These are phyloP conservation scores for Morpho achilles DNA, from an alignment of 2,888 invertebrate genomes.

Conservation along the genomic window DNA sequence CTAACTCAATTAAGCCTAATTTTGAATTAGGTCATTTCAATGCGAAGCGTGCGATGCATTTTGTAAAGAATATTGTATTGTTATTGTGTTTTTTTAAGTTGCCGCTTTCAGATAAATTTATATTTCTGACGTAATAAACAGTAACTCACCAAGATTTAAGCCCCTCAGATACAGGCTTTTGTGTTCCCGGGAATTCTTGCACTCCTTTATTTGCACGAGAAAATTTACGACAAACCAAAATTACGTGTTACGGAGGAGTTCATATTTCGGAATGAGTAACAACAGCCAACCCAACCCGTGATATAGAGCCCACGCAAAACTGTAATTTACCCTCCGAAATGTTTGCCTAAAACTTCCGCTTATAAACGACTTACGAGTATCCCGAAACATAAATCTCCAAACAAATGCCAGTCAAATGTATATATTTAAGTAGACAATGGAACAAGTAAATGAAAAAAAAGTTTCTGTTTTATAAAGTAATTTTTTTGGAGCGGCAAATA, in stretches of 20 bases:
- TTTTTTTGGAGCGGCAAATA: too few species aligned
- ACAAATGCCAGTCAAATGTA: constrained; percentile 7
- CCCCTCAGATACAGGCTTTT: not conserved
- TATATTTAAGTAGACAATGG: too few species aligned
- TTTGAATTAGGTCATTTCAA: too few species aligned
- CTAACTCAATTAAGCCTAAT: too few species aligned
- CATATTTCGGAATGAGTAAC: constrained; percentile 22
- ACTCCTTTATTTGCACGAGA: constrained; percentile 15
- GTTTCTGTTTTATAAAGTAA: too few species aligned
- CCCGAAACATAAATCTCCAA: constrained; percentile 11
- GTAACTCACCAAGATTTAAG: not conserved
- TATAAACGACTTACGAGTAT: constrained; percentile 4
- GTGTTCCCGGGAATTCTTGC: constrained; percentile 8
- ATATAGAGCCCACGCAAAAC: constrained; percentile 14
- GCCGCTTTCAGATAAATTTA: too few species aligned
- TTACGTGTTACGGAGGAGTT: constrained; percentile 22
- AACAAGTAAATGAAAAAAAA: too few species aligned
- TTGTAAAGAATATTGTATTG: too few species aligned
- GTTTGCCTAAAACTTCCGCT: not conserved
- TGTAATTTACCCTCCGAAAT: constrained; percentile 12
- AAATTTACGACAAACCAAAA: constrained; percentile 26
- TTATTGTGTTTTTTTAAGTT: too few species aligned
- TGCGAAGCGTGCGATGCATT: too few species aligned
- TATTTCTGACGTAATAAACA: not conserved
- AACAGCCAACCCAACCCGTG: constrained; percentile 7